phyloP scores from a whole-genome alignment of 2,797 vertebrate genomes.

The Carapus acus region DNA sequence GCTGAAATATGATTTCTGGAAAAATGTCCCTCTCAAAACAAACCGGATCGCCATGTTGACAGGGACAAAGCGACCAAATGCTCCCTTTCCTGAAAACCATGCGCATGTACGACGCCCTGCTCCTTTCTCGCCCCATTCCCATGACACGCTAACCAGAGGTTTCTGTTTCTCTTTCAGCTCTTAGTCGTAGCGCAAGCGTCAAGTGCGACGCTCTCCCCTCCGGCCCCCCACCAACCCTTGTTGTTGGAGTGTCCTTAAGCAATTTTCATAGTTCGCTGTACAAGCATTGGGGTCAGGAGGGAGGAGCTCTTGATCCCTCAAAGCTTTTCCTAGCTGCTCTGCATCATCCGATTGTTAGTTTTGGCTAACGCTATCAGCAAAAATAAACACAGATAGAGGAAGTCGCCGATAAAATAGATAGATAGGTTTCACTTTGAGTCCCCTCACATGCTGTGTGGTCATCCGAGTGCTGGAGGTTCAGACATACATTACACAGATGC shows the following conservation, averaged over 20 bases:
- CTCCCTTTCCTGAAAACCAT: constrained; percentile 40
- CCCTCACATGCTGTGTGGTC: constrained; percentile 68
- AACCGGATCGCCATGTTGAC: constrained; percentile 39
- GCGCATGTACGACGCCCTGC: constrained; percentile 21
- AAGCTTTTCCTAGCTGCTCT: constrained; percentile 49
- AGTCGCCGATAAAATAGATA: constrained; percentile 74
- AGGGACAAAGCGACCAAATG: constrained; percentile 50
- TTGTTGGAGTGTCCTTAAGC: constrained; percentile 40
- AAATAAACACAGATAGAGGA: constrained; percentile 75
- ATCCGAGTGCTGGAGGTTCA: constrained; percentile 50
- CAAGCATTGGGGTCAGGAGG: constrained; percentile 58
- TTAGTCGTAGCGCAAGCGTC: constrained; percentile 20
- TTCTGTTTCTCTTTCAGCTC: constrained; percentile 43
- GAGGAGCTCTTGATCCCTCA: constrained; percentile 62
- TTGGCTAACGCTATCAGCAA: constrained; percentile 64
- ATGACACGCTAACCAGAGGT: constrained; percentile 31
- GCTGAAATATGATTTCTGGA: constrained; percentile 43
- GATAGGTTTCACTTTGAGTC: constrained; percentile 57
- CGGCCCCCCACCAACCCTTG: too few species aligned
- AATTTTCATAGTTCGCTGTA: constrained; percentile 52
- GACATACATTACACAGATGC: constrained; percentile 52
- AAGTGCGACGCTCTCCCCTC: constrained; percentile 20
- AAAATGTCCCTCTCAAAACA: constrained; percentile 34
- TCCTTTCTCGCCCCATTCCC: constrained; percentile 49
- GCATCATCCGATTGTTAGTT: constrained; percentile 67